Evolutionary conservation across 2,888 invertebrate genomes (phyloP).

Genomic region (Notodonta ziczac): DNA sequence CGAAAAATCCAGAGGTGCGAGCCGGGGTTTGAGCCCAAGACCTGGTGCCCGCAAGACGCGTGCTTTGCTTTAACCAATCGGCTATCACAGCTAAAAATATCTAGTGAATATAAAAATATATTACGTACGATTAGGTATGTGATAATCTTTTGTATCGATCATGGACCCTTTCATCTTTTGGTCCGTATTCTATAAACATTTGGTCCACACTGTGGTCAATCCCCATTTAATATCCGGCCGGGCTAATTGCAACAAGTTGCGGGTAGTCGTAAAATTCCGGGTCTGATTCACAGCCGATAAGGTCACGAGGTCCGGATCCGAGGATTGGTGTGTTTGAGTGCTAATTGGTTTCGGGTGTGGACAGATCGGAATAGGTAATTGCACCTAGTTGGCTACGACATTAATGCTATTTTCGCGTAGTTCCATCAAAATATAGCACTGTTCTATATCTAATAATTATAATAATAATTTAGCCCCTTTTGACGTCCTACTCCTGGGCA

Average conservation of each 20-base stretch:
- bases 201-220: constrained; percentile 44
- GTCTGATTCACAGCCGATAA: constrained; percentile 12
- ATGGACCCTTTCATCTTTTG: background rate
- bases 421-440: too few relatives aligned
- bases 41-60: too few relatives aligned
- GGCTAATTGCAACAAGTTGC: constrained; percentile 50
- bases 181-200: constrained; percentile 34
- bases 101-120: too few relatives aligned
- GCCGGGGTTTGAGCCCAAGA: too few relatives aligned
- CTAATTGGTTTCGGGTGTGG: constrained; percentile 2
- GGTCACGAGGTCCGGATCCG: background rate
- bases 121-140: too few relatives aligned
- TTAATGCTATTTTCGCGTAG: background rate
- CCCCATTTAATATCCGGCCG: constrained; percentile 58
- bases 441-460: too few relatives aligned
- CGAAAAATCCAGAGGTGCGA: too few relatives aligned
- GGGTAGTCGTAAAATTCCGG: constrained; percentile 19
- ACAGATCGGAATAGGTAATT: background rate
- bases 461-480: too few relatives aligned
- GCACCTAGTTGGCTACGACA: background rate
- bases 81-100: too few relatives aligned
- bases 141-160: background rate
- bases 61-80: too few relatives aligned
- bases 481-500: too few relatives aligned
- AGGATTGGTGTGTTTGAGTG: background rate